Evolutionary conservation across 1,140 invertebrate genomes (phyloP).

Genomic region (Rhopalosiphum maidis): DNA sequence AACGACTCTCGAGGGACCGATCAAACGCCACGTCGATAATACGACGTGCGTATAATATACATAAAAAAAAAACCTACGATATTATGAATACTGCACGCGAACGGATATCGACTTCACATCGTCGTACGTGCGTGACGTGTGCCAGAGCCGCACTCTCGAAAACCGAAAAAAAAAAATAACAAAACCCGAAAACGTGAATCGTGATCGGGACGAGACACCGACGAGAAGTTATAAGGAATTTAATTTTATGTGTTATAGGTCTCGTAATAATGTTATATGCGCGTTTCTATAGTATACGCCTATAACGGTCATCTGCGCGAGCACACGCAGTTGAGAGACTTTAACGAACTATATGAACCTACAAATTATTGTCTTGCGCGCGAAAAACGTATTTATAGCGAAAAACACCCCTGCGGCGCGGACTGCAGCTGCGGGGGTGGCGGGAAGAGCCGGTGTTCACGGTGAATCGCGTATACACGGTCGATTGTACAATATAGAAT

Average conservation of each 20-base stretch:
- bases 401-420: too few species aligned
- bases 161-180: not conserved
- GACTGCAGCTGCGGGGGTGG: not conserved
- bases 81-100: not conserved
- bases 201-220: not conserved
- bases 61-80: not conserved
- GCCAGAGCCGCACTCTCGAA: not conserved
- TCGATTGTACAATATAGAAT: not conserved
- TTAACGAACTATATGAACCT: not conserved
- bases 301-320: not conserved
- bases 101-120: conserved; percentile 14
- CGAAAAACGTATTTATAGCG: not conserved
- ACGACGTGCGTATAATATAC: not conserved
- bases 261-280: not conserved
- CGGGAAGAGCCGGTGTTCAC: not conserved
- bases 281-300: not conserved
- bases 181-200: not conserved
- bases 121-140: conserved; percentile 41
- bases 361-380: not conserved
- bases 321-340: not conserved
- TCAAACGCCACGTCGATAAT: not conserved
- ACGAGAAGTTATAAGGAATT: not conserved
- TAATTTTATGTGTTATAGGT: not conserved
- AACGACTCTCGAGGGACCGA: conserved; percentile 32
- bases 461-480: not conserved